Evolutionary conservation across 2,113 vertebrate species (phyloP).

Genomic region (Lophochroa leadbeateri): DNA sequence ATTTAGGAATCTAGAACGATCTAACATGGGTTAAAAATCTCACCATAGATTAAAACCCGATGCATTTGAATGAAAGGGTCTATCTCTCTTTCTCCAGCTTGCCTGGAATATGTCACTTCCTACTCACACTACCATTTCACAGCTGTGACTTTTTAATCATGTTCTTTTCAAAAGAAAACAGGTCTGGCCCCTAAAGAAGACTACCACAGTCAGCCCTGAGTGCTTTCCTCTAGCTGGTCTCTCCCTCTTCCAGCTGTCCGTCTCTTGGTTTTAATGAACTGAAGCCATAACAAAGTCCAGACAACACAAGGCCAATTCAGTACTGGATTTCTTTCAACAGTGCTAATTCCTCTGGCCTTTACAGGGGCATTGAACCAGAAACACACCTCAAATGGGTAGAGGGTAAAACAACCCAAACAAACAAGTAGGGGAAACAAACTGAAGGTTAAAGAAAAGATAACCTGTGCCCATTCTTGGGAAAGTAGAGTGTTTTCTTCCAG

Average conservation of each 20-base stretch:
- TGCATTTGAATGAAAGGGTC: neutral
- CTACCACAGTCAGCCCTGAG: neutral
- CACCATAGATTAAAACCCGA: neutral
- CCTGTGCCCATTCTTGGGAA: conserved; percentile 45
- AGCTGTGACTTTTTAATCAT: neutral
- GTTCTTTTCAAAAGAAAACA: neutral
- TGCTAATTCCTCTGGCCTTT: conserved; percentile 67
- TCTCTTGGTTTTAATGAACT: conserved; percentile 55
- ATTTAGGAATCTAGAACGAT: neutral
- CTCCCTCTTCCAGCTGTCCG: conserved; percentile 43
- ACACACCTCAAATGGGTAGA: conserved; percentile 68
- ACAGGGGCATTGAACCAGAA: conserved; percentile 76
- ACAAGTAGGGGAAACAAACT: conserved; percentile 75
- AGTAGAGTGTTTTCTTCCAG: conserved; percentile 43
- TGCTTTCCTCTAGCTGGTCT: neutral
- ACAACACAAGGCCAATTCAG: conserved; percentile 24
- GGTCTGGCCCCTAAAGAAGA: neutral
- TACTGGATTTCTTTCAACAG: conserved; percentile 57
- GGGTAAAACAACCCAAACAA: conserved; percentile 76
- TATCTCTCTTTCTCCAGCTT: neutral
- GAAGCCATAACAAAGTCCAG: conserved; percentile 56
- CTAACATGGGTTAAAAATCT: neutral
- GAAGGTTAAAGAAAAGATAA: conserved; percentile 70
- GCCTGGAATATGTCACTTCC: neutral
- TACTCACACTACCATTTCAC: neutral